Evolutionary conservation across 2,113 vertebrate species (phyloP), one percentile per base, ranked within the genome.

Genomic region (Oncorhynchus gorbuscha): DNA sequence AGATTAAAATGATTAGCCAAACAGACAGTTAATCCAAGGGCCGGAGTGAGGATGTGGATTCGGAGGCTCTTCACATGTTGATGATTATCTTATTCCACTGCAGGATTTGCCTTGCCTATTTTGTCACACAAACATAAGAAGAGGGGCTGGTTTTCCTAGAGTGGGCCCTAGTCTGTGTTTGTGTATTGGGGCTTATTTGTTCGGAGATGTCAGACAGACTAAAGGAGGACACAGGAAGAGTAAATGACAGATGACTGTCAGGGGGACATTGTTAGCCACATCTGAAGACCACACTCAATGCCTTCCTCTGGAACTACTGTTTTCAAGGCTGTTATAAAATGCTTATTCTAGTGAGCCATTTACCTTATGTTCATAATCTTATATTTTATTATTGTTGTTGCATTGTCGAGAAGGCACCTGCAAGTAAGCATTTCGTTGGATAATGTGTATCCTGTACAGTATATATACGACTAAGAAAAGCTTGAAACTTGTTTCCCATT

Each of bases 101-200:
- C 89, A 92, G 93, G 94, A 95, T 94, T 95, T 95, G 92, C 92
- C 91, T 89, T 95, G 94, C 92, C 86, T 88, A 93, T 92, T 91
- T 95, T 95, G 94, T 95, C 94, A 91, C 91, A 94, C 95, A 96
- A 96, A 96, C 95, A 94, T 93, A 93, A 95, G 93, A 94, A 94
- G 87, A 84, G 91, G 89, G 90, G 69, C 84, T 78, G 32, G 92
- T 92, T 93, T 92, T 92, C 88, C 89, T 89, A 87, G 88, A 83
- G 81, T 81, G 66, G 81, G 85, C 85, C 76, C 81, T 69, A 35
- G 88, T 83, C 84, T 49, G 72, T 12, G 87, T 79, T 91, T 94
- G 93, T 94, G 93, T 94, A 94, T 94, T 94, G 92, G 90, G 78
- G 81, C 32, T 65, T 86, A 88, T 93, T 94, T 93, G 89, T 93